Evolutionary conservation across 2,888 invertebrate genomes (phyloP).

Genomic region (Tanytarsus gracilentus): DNA sequence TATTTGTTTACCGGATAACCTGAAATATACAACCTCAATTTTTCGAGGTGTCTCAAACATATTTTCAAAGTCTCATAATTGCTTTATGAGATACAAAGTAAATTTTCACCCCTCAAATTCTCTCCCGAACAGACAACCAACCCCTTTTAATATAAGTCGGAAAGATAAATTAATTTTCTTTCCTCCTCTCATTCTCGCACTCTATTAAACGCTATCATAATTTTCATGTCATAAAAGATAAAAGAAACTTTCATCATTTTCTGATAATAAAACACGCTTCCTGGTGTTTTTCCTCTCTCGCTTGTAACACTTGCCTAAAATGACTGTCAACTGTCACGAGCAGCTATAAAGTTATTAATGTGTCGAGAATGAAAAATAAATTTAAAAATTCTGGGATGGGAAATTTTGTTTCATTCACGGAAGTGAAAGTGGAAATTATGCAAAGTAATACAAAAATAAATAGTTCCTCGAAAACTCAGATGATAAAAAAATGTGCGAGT

Average conservation of each 20-base stretch:
- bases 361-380: slow-evolving; percentile 28
- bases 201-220: slow-evolving; percentile 16
- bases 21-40: too few relatives aligned
- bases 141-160: background rate
- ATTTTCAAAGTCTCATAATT: background rate
- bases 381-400: slow-evolving; percentile 7
- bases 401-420: background rate
- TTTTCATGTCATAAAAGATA: slow-evolving; percentile 22
- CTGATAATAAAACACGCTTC: slow-evolving; percentile 21
- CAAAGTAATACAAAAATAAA: too few relatives aligned
- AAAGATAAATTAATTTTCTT: slow-evolving; percentile 18
- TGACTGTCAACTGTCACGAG: slow-evolving; percentile 25
- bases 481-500: slow-evolving; percentile 13
- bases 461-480: slow-evolving; percentile 2
- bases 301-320: slow-evolving; percentile 29
- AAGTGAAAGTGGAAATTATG: too few relatives aligned
- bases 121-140: background rate
- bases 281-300: slow-evolving; percentile 16
- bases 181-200: background rate
- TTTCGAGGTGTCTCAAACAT: too few relatives aligned
- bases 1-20: background rate
- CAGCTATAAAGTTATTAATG: slow-evolving; percentile 29
- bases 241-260: slow-evolving; percentile 9
- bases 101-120: background rate
- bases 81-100: background rate